Conservation (phyloP, 2,797 vertebrate genomes). For the Dryobates pubescens region DNA sequence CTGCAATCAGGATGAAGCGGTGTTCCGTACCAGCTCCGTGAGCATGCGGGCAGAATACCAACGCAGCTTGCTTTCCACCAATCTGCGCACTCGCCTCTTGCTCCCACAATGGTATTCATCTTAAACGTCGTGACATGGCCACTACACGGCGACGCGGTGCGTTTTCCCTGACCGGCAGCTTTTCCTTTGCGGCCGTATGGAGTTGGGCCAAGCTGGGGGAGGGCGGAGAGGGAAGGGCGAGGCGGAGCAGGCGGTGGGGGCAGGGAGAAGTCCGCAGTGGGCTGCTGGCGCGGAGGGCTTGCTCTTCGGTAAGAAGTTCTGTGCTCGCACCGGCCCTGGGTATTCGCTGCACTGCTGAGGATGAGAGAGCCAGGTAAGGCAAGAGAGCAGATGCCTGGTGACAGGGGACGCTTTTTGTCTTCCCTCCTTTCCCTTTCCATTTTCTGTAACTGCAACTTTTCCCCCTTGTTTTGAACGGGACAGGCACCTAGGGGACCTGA, state of each 20-base stretch:
- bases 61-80: not conserved
- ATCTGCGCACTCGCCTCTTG: too few species aligned
- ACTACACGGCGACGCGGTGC: not conserved
- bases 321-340: fast-evolving
- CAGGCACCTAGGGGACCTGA: not conserved
- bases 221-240: not conserved
- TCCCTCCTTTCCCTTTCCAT: not conserved
- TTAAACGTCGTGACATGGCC: not conserved
- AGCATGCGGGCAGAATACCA: not conserved
- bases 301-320: too few species aligned
- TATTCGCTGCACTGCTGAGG: not conserved
- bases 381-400: not conserved
- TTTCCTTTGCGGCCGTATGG: not conserved
- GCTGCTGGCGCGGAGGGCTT: not conserved
- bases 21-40: not conserved
- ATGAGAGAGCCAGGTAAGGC: not conserved
- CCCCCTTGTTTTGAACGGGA: fast-evolving
- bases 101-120: not conserved
- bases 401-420: fast-evolving
- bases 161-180: not conserved
- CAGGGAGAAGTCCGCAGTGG: not conserved
- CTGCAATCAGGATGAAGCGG: not conserved
- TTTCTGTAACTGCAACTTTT: not conserved
- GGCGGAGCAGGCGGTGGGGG: not conserved
- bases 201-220: too few species aligned